Conservation (phyloP, 2,113 vertebrate genomes). For the Poicephalus gulielmi region DNA sequence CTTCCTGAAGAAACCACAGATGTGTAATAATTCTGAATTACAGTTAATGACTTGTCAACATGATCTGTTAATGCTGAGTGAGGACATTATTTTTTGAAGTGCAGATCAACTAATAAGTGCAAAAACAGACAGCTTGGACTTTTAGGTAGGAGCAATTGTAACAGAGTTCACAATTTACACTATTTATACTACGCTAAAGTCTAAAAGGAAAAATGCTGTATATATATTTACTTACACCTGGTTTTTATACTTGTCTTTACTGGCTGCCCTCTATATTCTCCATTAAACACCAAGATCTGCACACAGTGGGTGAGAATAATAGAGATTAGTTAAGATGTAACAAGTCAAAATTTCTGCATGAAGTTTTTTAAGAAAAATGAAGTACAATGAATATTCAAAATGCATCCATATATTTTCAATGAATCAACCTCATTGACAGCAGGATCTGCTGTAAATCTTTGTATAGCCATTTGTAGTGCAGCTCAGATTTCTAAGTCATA, state of each 20-base stretch:
- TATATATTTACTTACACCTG: constrained; percentile 70
- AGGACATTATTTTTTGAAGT: background rate
- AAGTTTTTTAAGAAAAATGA: background rate
- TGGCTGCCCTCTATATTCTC: fast-evolving
- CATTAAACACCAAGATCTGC: constrained; percentile 44
- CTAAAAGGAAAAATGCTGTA: background rate
- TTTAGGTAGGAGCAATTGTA: background rate
- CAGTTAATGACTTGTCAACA: background rate
- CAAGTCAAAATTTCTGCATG: background rate
- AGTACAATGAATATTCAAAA: background rate
- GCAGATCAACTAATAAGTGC: background rate
- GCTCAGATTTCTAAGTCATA: background rate
- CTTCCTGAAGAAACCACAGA: background rate
- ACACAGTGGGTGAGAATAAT: background rate
- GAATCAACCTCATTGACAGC: background rate
- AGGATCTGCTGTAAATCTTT: background rate
- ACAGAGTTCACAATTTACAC: background rate
- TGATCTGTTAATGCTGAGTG: background rate
- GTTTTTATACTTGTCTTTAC: fast-evolving
- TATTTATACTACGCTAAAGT: background rate
- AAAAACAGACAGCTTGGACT: background rate
- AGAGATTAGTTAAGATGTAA: background rate
- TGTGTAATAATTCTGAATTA: background rate
- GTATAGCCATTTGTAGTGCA: background rate
- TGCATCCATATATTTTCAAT: background rate